Conservation (phyloP, 2,797 vertebrate species). For the Serranus cabrilla region DNA sequence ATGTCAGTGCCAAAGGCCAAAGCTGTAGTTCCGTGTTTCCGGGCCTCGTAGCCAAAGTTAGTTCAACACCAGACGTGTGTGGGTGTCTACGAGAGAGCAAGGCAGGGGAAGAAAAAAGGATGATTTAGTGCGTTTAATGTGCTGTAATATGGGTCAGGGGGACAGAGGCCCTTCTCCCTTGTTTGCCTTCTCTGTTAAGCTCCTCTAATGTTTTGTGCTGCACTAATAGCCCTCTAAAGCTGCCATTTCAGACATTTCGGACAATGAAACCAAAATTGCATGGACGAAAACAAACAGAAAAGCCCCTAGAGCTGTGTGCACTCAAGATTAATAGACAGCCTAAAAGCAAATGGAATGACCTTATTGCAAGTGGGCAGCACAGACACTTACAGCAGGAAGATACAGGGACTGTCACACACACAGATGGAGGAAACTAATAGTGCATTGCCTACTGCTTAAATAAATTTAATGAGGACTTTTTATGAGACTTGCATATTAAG, state of each 20-base stretch:
- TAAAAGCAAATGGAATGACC: slow-evolving; percentile 51
- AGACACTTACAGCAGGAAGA: slow-evolving; percentile 15
- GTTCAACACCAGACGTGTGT: not conserved
- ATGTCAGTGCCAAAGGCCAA: slow-evolving; percentile 73
- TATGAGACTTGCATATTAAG: slow-evolving; percentile 1
- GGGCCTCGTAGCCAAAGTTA: slow-evolving; percentile 21
- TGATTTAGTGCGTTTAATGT: slow-evolving; percentile 47
- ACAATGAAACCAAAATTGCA: slow-evolving; percentile 50
- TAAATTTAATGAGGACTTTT: slow-evolving; percentile 14
- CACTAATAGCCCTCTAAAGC: slow-evolving; percentile 57
- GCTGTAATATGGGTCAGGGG: slow-evolving; percentile 54
- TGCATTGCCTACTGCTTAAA: not conserved
- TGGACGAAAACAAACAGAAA: slow-evolving; percentile 48
- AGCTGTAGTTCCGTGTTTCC: slow-evolving; percentile 32
- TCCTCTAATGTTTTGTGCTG: slow-evolving; percentile 49
- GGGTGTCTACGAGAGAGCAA: not conserved
- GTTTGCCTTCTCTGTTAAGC: slow-evolving; percentile 48
- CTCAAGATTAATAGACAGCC: slow-evolving; percentile 48
- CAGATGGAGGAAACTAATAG: not conserved
- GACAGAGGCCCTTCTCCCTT: slow-evolving; percentile 33
- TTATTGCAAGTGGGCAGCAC: slow-evolving; percentile 46
- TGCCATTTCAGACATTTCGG: slow-evolving; percentile 46
- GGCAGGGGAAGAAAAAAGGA: not conserved
- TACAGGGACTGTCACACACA: slow-evolving; percentile 3
- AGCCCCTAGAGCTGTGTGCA: slow-evolving; percentile 26